Conservation (phyloP, 2,113 vertebrate genomes). For the Anoplopoma fimbria region DNA sequence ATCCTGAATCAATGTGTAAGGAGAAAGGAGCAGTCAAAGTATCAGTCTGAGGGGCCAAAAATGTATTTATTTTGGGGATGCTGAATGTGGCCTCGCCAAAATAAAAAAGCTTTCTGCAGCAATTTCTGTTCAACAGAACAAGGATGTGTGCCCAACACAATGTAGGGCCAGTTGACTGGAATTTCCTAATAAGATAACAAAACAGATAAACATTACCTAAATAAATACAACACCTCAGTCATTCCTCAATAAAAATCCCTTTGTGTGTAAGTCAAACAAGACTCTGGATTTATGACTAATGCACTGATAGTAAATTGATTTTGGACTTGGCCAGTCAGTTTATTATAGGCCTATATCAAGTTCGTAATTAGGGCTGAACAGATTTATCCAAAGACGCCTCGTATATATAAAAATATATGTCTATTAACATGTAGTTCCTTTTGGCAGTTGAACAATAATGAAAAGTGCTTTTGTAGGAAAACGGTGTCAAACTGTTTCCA, state of each 20-base stretch:
- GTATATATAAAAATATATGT: neutral
- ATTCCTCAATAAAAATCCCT: neutral
- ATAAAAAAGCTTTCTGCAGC: slow-evolving; percentile 5
- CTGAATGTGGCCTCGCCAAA: neutral
- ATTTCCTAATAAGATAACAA: neutral
- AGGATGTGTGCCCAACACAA: neutral
- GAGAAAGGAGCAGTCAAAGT: neutral
- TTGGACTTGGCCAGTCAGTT: neutral
- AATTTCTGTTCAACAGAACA: neutral
- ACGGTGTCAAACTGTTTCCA: neutral
- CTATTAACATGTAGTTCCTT: neutral
- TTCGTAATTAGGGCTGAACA: neutral
- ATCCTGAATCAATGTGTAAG: neutral
- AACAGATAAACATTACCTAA: neutral
- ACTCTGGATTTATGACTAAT: slow-evolving; percentile 6
- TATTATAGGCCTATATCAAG: neutral
- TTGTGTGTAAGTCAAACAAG: neutral
- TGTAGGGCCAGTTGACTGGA: neutral
- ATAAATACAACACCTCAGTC: neutral
- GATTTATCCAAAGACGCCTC: neutral
- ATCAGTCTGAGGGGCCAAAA: neutral
- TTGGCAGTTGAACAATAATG: neutral
- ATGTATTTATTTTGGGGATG: slow-evolving; percentile 4
- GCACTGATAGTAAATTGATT: neutral
- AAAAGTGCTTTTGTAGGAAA: neutral